phyloP scores from a whole-genome alignment of 2,888 invertebrate genomes.

The Eupithecia tripunctaria region DNA sequence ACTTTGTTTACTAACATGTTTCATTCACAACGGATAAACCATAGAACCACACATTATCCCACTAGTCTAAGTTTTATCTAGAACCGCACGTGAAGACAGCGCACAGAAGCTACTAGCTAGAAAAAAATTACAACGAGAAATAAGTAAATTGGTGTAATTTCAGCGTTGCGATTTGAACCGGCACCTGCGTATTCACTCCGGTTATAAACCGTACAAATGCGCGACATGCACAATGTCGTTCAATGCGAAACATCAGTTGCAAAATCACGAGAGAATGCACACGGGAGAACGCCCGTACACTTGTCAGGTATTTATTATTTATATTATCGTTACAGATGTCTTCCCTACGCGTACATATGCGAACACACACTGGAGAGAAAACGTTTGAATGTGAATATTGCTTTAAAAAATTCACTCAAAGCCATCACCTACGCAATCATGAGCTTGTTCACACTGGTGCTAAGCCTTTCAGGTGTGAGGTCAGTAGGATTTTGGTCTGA shows the following conservation, averaged over 20 bases:
- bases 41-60: not conserved
- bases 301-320: slow-evolving; percentile 64
- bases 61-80: not conserved
- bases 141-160: slow-evolving; percentile 48
- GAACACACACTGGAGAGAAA: slow-evolving; percentile 67
- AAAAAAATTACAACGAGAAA: not conserved
- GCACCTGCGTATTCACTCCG: slow-evolving; percentile 81
- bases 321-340: slow-evolving; percentile 60
- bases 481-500: slow-evolving; percentile 54
- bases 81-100: not conserved
- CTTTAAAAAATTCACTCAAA: slow-evolving; percentile 66
- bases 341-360: slow-evolving; percentile 66
- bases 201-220: slow-evolving; percentile 82
- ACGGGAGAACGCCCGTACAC: slow-evolving; percentile 80
- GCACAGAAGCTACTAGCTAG: not conserved
- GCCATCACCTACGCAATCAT: slow-evolving; percentile 69
- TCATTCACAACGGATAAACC: too few species aligned
- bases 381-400: slow-evolving; percentile 65
- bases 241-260: slow-evolving; percentile 82
- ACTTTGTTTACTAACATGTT: too few species aligned
- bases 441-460: slow-evolving; percentile 66
- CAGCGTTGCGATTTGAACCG: slow-evolving; percentile 82
- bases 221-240: slow-evolving; percentile 80
- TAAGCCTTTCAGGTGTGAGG: slow-evolving; percentile 68
- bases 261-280: slow-evolving; percentile 82